phyloP scores from a whole-genome alignment of 2,797 vertebrate genomes.

The Acropternis orthonyx region DNA sequence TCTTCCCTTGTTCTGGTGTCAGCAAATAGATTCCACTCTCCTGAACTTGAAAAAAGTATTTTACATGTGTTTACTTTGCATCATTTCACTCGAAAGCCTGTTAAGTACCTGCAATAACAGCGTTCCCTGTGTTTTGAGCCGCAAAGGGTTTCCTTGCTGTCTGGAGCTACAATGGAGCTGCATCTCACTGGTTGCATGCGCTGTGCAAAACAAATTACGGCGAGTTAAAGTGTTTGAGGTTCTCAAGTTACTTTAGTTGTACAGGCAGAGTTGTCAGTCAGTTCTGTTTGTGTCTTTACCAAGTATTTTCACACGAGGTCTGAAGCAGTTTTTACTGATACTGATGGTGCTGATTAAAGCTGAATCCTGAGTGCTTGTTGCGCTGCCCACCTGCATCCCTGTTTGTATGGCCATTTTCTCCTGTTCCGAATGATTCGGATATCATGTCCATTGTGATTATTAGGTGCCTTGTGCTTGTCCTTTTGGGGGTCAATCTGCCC shows the following conservation, averaged over 20 bases:
- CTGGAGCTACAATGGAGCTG: neutral
- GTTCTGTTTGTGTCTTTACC: neutral
- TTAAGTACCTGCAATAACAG: neutral
- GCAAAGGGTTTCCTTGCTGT: neutral
- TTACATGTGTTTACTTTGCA: neutral
- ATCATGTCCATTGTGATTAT: neutral
- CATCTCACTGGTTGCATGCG: neutral
- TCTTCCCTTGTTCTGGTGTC: neutral
- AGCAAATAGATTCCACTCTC: constrained; percentile 10
- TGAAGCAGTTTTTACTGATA: neutral
- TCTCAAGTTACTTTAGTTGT: neutral
- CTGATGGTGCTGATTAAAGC: neutral
- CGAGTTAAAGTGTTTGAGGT: neutral
- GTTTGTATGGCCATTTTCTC: rapidly evolving
- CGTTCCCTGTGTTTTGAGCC: neutral
- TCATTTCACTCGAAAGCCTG: neutral
- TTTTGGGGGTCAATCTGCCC: neutral
- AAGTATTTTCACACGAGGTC: neutral
- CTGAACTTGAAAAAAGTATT: neutral
- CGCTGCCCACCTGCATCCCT: neutral
- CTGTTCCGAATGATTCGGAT: neutral
- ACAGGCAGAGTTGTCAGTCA: neutral
- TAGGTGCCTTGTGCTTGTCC: neutral
- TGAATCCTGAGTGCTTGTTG: neutral
- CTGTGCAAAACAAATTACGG: neutral